These are phyloP conservation scores for Dicrostonyx torquatus DNA, from an alignment of 2,797 vertebrate species.

Conservation along the genomic window DNA sequence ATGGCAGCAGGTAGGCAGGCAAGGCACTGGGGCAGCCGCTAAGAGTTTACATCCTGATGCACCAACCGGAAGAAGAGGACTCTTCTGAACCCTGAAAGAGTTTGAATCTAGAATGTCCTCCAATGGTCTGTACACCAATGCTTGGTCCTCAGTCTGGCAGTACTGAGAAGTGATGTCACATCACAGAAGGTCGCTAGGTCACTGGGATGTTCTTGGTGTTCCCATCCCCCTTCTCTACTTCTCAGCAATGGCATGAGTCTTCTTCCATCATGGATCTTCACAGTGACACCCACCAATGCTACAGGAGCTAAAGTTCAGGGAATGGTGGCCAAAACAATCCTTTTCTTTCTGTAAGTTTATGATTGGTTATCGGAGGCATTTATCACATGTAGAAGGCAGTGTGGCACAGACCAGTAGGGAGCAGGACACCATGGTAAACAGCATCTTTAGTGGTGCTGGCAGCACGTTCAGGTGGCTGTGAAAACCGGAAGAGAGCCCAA, in stretches of 20 bases:
- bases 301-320: neutral
- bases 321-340: neutral
- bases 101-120: neutral
- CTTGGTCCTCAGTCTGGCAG: neutral
- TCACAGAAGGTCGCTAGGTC: neutral
- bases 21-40: neutral
- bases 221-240: neutral
- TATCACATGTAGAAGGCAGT: neutral
- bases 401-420: neutral
- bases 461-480: neutral
- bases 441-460: fast-evolving
- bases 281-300: no score
- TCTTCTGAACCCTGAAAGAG: neutral
- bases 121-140: neutral
- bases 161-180: neutral
- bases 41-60: no score
- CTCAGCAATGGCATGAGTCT: neutral
- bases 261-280: neutral
- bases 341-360: neutral
- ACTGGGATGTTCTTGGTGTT: neutral
- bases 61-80: neutral
- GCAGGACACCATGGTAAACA: neutral
- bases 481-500: neutral
- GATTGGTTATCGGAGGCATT: neutral
- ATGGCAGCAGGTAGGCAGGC: neutral